These are phyloP conservation scores for Aphis craccivora DNA, from an alignment of 1,140 invertebrate genomes.

Conservation along the genomic window DNA sequence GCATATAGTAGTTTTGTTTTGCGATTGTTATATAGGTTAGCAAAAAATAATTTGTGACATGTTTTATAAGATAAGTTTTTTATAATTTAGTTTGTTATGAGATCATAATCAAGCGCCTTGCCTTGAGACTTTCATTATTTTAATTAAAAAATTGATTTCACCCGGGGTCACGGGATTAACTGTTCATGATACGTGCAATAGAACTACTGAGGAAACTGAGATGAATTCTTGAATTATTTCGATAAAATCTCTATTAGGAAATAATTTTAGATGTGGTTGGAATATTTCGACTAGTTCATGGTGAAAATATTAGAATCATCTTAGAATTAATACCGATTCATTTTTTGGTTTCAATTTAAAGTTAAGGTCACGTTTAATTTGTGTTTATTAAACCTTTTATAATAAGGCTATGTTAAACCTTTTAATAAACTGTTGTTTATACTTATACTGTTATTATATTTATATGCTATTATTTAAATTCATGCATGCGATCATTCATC, in stretches of 20 bases:
- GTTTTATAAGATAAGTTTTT: not conserved
- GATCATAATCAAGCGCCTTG: not conserved
- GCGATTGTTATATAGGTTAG: not conserved
- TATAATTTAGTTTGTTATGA: not conserved
- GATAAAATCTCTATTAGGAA: conserved; percentile 3
- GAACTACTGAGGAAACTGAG: not conserved
- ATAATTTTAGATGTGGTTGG: not conserved
- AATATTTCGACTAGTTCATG: not conserved
- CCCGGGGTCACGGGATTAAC: not conserved
- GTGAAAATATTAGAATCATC: not conserved
- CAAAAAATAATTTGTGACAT: not conserved
- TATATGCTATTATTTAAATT: not conserved
- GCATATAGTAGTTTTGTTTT: not conserved
- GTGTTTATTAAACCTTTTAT: not conserved
- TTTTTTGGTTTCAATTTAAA: not conserved
- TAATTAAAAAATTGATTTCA: not conserved
- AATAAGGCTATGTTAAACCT: not conserved
- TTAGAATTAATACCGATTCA: not conserved
- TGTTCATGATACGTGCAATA: not conserved
- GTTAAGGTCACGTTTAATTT: not conserved
- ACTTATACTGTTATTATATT: not conserved
- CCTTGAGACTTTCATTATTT: not conserved
- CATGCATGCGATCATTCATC: not conserved
- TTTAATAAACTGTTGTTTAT: too few relatives aligned
- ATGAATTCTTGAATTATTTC: not conserved